A percentile compares a stretch with the other conserved stretches of the same genome.
Evolutionary conservation across 1,140 invertebrate species (phyloP).

Genomic region (Homarus americanus): DNA sequence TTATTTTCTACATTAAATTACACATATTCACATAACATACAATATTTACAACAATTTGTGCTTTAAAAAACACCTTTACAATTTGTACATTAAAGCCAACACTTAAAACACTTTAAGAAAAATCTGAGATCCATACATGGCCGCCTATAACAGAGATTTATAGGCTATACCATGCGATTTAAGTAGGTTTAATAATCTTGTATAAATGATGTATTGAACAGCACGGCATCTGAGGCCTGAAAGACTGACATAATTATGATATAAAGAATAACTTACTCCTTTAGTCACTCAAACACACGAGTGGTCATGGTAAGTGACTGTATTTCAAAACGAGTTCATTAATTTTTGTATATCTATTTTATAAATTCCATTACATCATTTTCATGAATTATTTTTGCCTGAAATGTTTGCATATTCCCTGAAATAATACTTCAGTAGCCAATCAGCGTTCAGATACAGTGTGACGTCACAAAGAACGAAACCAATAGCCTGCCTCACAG

Average conservation of each 20-base stretch:
- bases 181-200: not conserved
- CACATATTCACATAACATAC: constrained; percentile 70
- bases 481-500: constrained; percentile 13
- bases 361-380: no score
- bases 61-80: constrained; percentile 65
- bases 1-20: constrained; percentile 68
- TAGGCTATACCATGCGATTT: not conserved
- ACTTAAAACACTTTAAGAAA: constrained; percentile 29
- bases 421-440: not conserved
- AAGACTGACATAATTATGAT: no score
- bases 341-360: no score
- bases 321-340: no score
- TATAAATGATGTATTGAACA: not conserved
- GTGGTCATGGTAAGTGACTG: no score
- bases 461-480: constrained; percentile 1
- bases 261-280: no score
- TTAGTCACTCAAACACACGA: no score
- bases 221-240: no score
- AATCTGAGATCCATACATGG: constrained; percentile 23
- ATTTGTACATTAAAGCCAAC: constrained; percentile 54
- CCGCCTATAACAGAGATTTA: not conserved
- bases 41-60: constrained; percentile 57
- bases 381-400: no score
- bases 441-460: constrained; percentile 1
- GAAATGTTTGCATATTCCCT: not conserved